Evolutionary conservation across 1,140 invertebrate species (phyloP).

Genomic region (Drosophila guanche): DNA sequence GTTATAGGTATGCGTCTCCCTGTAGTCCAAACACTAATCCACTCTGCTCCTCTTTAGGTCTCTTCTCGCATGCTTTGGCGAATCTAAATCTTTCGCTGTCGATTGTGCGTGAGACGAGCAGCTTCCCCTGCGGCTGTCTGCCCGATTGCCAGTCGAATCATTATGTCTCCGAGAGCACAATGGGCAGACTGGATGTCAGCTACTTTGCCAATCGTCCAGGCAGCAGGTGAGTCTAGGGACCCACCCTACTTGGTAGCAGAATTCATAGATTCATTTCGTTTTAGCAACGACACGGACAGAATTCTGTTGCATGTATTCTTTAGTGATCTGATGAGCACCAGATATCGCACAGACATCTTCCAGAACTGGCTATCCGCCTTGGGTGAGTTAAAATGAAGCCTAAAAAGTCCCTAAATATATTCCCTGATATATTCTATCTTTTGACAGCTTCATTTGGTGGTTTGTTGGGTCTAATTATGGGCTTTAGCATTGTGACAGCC

Average conservation of each 20-base stretch:
- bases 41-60: slow-evolving; percentile 21
- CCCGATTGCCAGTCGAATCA: slow-evolving; percentile 86
- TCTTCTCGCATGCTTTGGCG: slow-evolving; percentile 68
- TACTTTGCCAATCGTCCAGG: slow-evolving; percentile 53
- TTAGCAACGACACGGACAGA: slow-evolving; percentile 81
- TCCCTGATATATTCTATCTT: slow-evolving; percentile 4
- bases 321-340: slow-evolving; percentile 86
- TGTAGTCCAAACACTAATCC: background rate
- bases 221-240: slow-evolving; percentile 29
- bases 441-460: slow-evolving; percentile 88
- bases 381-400: slow-evolving; percentile 36
- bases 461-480: slow-evolving; percentile 87
- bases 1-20: slow-evolving; percentile 1
- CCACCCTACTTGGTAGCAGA: too few species aligned
- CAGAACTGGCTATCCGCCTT: slow-evolving; percentile 85
- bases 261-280: background rate
- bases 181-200: slow-evolving; percentile 84
- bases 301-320: slow-evolving; percentile 87
- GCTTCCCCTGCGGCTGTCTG: slow-evolving; percentile 84
- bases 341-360: slow-evolving; percentile 86
- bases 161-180: slow-evolving; percentile 85
- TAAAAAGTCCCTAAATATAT: background rate
- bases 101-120: slow-evolving; percentile 48
- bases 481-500: slow-evolving; percentile 88
- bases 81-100: slow-evolving; percentile 62